A percentile compares a stretch with the other conserved stretches of the same genome.
Evolutionary conservation across 1,140 invertebrate genomes (phyloP).

Genomic region (Leptinotarsa defecta): DNA sequence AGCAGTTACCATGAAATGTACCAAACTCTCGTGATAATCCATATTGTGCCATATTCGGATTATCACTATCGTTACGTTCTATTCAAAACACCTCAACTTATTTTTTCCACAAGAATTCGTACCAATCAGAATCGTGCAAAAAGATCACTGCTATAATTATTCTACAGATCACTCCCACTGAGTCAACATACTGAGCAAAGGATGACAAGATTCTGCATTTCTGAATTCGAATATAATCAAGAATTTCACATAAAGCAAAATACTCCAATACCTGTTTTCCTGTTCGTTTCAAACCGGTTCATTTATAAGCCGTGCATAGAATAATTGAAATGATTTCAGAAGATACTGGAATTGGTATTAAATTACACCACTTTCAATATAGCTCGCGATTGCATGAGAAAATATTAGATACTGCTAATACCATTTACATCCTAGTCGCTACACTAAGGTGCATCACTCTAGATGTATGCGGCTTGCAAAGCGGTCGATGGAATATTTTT

Average conservation of each 20-base stretch:
- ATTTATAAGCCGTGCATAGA: not conserved
- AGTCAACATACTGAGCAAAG: too few species aligned
- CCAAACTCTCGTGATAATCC: too few species aligned
- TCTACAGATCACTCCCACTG: too few species aligned
- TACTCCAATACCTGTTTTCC: not conserved
- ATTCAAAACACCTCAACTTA: too few species aligned
- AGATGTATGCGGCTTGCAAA: too few species aligned
- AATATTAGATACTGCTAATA: not conserved
- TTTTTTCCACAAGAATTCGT: too few species aligned
- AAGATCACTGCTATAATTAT: too few species aligned
- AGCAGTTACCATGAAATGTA: too few species aligned
- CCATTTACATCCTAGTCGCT: not conserved
- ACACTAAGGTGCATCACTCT: constrained; percentile 11
- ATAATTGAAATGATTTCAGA: constrained; percentile 16
- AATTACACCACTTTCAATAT: constrained; percentile 23
- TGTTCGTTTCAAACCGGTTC: not conserved
- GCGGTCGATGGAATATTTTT: too few species aligned
- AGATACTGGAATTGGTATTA: constrained; percentile 10
- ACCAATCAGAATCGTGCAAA: too few species aligned
- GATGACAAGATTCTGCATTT: not conserved
- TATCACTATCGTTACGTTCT: too few species aligned
- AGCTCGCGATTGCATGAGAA: constrained; percentile 17
- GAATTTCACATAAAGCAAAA: not conserved
- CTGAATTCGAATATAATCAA: not conserved
- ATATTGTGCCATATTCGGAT: too few species aligned